A percentile compares a stretch with the other conserved stretches of the same genome.
Conservation (phyloP, 2,113 vertebrate species). For the Myodes glareolus region DNA sequence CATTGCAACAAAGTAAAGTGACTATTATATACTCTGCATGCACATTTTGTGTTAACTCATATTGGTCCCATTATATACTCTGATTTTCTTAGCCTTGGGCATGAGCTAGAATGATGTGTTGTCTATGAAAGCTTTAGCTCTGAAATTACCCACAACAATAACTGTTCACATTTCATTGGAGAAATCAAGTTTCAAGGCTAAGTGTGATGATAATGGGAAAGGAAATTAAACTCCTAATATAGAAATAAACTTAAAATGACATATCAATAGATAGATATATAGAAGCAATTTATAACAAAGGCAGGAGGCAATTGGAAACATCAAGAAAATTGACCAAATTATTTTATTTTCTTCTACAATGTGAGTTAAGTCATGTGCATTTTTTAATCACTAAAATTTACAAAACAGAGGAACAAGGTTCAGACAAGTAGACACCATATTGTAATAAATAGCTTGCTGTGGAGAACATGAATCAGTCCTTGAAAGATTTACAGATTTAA, state of each 20-base stretch:
- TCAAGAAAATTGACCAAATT: slow-evolving; percentile 28
- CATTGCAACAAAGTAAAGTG: not conserved
- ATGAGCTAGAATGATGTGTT: not conserved
- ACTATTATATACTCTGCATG: not conserved
- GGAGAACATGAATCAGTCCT: not conserved
- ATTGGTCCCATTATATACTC: not conserved
- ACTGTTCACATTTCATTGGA: not conserved
- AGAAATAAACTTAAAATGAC: not conserved
- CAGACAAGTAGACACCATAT: not conserved
- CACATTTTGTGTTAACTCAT: not conserved
- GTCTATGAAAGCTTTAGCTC: not conserved
- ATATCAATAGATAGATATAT: not conserved
- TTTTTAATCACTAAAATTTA: not conserved
- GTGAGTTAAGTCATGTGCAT: not conserved
- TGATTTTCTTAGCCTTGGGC: not conserved
- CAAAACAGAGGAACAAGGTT: not conserved
- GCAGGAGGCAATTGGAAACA: not conserved
- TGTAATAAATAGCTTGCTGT: not conserved
- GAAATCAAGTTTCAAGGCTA: not conserved
- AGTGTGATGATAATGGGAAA: slow-evolving; percentile 17
- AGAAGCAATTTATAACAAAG: slow-evolving; percentile 29
- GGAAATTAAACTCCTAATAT: slow-evolving; percentile 46
- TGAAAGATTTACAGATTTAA: not conserved
- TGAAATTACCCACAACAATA: not conserved
- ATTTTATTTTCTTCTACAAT: not conserved